phyloP scores from a whole-genome alignment of 2,888 invertebrate genomes.

The Clistopyga incitator region DNA sequence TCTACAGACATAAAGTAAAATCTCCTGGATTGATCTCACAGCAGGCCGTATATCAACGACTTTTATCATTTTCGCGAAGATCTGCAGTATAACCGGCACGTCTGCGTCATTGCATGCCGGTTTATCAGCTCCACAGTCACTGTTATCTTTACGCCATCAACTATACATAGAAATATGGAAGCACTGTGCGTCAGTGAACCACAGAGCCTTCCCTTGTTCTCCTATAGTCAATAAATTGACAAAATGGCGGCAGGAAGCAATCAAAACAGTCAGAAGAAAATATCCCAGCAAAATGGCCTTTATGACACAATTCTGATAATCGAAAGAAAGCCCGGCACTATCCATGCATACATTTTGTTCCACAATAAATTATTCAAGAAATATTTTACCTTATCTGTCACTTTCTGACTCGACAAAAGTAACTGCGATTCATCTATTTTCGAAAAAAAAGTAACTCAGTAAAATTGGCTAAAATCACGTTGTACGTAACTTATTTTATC shows the following conservation, averaged over 20 bases:
- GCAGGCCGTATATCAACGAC: neutral
- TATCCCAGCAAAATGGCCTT: neutral
- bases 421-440: neutral
- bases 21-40: constrained; percentile 10
- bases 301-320: neutral
- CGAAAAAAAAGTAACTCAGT: neutral
- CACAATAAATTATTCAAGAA: neutral
- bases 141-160: constrained; percentile 37
- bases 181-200: neutral
- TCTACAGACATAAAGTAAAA: neutral
- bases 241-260: neutral
- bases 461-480: too few relatives aligned
- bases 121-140: constrained; percentile 28
- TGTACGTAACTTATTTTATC: too few relatives aligned
- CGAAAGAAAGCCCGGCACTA: constrained; percentile 3
- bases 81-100: neutral
- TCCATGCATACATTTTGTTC: neutral
- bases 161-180: constrained; percentile 1
- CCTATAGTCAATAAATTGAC: constrained; percentile 6
- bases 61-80: constrained; percentile 25
- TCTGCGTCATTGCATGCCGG: constrained; percentile 17
- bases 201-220: constrained; percentile 22
- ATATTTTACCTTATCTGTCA: neutral
- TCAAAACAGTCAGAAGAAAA: neutral
- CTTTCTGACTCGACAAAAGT: neutral